phyloP scores from a whole-genome alignment of 2,888 invertebrate species.

The Agrochola litura region DNA sequence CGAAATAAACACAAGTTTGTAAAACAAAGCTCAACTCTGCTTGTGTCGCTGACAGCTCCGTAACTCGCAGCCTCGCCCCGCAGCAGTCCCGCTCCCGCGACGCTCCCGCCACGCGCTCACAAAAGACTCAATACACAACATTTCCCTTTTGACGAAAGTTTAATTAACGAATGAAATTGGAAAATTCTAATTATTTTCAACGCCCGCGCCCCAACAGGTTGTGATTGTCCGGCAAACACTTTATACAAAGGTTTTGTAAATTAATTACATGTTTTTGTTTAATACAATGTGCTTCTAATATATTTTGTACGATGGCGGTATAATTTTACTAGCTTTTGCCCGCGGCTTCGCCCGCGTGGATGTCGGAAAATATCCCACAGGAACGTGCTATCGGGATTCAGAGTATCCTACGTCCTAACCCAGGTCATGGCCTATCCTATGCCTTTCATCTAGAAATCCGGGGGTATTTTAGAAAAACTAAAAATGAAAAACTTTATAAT shows the following conservation, averaged over 20 bases:
- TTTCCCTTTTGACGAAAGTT: constrained; percentile 62
- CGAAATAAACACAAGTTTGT: constrained; percentile 16
- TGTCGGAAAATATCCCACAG: no score
- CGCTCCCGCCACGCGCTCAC: constrained; percentile 16
- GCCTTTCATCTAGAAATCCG: no score
- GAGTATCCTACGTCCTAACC: no score
- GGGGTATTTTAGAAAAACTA: no score
- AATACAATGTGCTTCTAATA: not conserved
- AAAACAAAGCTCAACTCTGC: constrained; percentile 32
- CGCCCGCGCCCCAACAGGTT: constrained; percentile 11
- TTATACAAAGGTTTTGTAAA: constrained; percentile 23
- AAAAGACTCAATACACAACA: constrained; percentile 59
- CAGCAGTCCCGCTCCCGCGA: not conserved
- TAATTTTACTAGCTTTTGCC: no score
- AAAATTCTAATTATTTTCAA: constrained; percentile 58
- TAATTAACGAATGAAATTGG: constrained; percentile 63
- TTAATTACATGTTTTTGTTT: constrained; percentile 12
- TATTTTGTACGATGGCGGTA: not conserved
- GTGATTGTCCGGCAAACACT: not conserved
- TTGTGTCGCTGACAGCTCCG: constrained; percentile 52
- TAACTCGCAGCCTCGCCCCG: constrained; percentile 16
- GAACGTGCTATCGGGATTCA: no score
- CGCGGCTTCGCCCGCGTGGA: no score
- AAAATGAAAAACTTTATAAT: no score
- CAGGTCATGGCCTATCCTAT: no score